phyloP scores from a whole-genome alignment of 2,888 invertebrate species.

The Scrobipalpa costella region DNA sequence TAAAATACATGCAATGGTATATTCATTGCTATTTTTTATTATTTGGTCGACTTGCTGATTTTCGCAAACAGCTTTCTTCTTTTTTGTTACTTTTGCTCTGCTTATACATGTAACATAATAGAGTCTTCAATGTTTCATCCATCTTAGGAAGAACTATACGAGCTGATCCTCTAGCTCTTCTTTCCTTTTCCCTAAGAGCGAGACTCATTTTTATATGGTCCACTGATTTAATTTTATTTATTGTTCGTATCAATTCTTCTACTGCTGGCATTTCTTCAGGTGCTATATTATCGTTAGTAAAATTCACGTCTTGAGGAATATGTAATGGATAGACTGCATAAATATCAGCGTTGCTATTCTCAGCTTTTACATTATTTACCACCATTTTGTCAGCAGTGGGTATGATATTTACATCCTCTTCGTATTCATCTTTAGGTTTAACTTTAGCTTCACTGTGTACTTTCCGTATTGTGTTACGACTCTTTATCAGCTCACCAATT shows the following conservation, averaged over 20 bases:
- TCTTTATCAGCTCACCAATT: background rate
- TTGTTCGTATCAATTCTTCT: background rate
- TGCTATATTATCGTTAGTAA: background rate
- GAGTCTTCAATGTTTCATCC: background rate
- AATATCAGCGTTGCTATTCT: background rate
- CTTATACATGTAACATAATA: background rate
- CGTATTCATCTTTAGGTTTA: background rate
- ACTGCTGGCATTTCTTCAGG: slow-evolving; percentile 1
- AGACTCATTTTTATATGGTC: background rate
- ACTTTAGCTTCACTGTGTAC: background rate
- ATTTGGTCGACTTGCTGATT: background rate
- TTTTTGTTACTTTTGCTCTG: background rate
- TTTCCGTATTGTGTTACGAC: background rate
- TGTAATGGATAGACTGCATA: background rate
- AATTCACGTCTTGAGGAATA: background rate
- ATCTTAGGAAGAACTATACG: background rate
- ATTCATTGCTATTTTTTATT: background rate
- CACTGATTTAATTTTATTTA: slow-evolving; percentile 2
- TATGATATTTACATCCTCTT: background rate
- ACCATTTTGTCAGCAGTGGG: background rate
- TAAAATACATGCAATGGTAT: background rate
- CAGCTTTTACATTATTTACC: background rate
- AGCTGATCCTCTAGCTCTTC: background rate
- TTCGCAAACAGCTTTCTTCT: background rate
- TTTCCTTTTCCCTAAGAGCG: background rate